Conservation (phyloP, 2,888 invertebrate species). For the Halictus quadricinctus region DNA sequence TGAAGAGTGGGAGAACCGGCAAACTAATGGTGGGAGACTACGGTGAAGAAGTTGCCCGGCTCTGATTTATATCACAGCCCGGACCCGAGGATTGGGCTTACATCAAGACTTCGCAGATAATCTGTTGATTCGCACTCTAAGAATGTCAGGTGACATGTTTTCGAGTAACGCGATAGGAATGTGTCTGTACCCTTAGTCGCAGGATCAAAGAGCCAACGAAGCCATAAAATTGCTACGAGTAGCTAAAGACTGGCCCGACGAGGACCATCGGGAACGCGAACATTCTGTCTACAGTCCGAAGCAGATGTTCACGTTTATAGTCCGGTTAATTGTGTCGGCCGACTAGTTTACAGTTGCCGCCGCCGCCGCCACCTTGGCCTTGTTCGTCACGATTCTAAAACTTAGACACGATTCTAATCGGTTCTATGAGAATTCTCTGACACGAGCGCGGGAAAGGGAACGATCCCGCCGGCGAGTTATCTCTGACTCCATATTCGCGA, state of each 20-base stretch:
- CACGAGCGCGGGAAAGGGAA: not conserved
- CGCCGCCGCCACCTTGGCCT: not conserved
- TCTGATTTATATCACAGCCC: too few species aligned
- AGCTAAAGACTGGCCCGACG: not conserved
- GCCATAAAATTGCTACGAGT: not conserved
- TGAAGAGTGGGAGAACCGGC: too few species aligned
- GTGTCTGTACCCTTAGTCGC: too few species aligned
- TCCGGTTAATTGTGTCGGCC: conserved; percentile 21
- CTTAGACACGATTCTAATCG: conserved; percentile 19
- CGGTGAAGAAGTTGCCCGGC: too few species aligned
- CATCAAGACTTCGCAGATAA: too few species aligned
- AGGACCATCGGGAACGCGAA: not conserved
- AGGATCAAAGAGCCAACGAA: not conserved
- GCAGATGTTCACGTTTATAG: conserved; percentile 4
- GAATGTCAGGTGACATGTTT: too few species aligned
- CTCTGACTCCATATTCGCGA: too few species aligned
- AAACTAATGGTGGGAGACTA: too few species aligned
- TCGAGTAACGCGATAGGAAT: too few species aligned
- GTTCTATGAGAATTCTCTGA: not conserved
- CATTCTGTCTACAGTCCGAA: not conserved
- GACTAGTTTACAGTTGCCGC: conserved; percentile 30
- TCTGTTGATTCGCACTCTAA: too few species aligned
- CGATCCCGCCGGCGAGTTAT: too few species aligned
- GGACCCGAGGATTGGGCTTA: too few species aligned
- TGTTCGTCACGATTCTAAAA: conserved; percentile 13